Evolutionary conservation across 2,797 vertebrate genomes (phyloP).

Genomic region (Enteromius treurensis): DNA sequence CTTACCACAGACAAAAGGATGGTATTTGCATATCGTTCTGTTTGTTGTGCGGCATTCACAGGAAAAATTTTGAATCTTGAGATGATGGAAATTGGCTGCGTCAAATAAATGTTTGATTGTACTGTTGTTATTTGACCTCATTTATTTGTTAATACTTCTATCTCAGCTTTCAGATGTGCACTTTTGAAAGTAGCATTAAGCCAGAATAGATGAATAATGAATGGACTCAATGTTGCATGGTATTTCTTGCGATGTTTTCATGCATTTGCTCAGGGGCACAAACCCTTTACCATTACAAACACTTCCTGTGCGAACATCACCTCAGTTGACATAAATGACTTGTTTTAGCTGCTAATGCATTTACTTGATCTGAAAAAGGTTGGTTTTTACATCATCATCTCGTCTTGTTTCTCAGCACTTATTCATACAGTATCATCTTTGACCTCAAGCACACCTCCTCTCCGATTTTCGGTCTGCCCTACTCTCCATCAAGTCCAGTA

Average conservation of each 20-base stretch:
- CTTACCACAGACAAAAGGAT: not conserved
- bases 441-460: conserved; percentile 1
- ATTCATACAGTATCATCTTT: not conserved
- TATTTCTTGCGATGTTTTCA: conserved; percentile 32
- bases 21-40: conserved; percentile 16
- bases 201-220: conserved; percentile 55
- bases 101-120: conserved; percentile 57
- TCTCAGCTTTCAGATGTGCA: conserved; percentile 41
- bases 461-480: not conserved
- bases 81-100: conserved; percentile 4
- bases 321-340: not conserved
- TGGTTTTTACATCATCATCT: not conserved
- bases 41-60: not conserved
- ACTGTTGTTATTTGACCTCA: conserved; percentile 44
- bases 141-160: conserved; percentile 37
- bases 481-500: conserved; percentile 32
- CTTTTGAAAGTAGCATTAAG: conserved; percentile 46
- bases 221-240: conserved; percentile 43
- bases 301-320: conserved; percentile 4
- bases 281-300: not conserved
- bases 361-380: conserved; percentile 7
- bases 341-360: conserved; percentile 1
- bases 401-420: not conserved
- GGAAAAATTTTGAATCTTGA: conserved; percentile 24
- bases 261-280: conserved; percentile 15